A percentile compares a stretch with the other conserved stretches of the same genome.
These are phyloP conservation scores for Zaprionus inermis DNA, from an alignment of 1,140 invertebrate species.

Conservation along the genomic window DNA sequence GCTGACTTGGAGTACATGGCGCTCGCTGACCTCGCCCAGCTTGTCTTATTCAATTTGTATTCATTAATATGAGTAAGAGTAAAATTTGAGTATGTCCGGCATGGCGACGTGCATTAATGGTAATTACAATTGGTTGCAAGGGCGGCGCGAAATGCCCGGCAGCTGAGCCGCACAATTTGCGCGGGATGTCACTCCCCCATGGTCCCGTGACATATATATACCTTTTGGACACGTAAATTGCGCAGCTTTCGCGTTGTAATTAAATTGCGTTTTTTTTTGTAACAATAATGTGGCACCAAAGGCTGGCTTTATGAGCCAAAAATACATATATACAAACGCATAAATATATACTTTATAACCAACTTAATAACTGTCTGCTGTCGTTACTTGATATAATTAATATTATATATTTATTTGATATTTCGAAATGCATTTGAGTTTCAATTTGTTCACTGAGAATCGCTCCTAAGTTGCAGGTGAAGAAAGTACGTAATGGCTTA, in stretches of 20 bases:
- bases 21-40: conserved; percentile 8
- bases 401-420: neutral
- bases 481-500: neutral
- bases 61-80: conserved; percentile 47
- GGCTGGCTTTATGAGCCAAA: neutral
- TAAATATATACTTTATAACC: too few species aligned
- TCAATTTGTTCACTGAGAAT: neutral
- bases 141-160: conserved; percentile 13
- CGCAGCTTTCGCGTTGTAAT: conserved; percentile 41
- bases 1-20: neutral
- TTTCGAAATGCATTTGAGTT: neutral
- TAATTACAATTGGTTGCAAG: conserved; percentile 45
- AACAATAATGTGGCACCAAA: conserved; percentile 37
- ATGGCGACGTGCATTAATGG: conserved; percentile 39
- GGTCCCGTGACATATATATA: conserved; percentile 10
- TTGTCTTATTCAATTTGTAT: conserved; percentile 55
- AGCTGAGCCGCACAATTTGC: conserved; percentile 34
- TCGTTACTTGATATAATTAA: neutral
- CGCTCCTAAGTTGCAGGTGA: neutral
- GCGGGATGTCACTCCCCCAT: neutral
- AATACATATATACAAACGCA: too few species aligned
- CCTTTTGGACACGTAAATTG: conserved; percentile 43
- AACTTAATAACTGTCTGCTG: neutral
- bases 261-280: conserved; percentile 41
- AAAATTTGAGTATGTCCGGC: conserved; percentile 41